Evolutionary conservation across 2,113 vertebrate genomes (phyloP).

Genomic region (Ammodramus savannarum): DNA sequence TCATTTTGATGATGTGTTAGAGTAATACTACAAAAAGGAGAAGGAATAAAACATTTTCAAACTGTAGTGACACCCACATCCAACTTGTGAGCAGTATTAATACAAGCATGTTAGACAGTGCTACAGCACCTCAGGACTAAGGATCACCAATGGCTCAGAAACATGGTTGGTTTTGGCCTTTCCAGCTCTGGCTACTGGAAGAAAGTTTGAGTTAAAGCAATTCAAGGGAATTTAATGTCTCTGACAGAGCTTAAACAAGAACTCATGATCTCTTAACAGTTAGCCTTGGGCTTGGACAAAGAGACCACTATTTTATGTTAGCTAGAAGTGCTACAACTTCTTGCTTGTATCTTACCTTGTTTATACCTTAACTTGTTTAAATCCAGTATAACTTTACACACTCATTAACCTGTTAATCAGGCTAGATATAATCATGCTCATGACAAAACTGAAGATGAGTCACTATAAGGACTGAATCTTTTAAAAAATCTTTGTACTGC

Average conservation of each 20-base stretch:
- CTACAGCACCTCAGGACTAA: background rate
- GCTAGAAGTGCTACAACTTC: background rate
- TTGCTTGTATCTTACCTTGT: background rate
- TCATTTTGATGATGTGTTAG: constrained; percentile 61
- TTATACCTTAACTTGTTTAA: background rate
- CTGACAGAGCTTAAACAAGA: background rate
- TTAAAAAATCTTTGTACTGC: background rate
- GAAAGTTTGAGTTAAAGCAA: background rate
- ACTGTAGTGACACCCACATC: background rate
- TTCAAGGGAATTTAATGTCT: background rate
- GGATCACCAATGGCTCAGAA: background rate
- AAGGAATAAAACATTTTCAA: background rate
- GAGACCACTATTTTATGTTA: background rate
- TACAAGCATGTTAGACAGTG: background rate
- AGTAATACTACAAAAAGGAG: constrained; percentile 20
- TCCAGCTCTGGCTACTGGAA: background rate
- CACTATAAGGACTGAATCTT: background rate
- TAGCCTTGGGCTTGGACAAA: background rate
- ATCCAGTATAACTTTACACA: background rate
- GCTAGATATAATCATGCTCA: background rate
- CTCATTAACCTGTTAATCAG: background rate
- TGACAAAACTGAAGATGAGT: background rate
- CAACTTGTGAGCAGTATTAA: background rate
- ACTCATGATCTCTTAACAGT: background rate
- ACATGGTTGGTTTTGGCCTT: background rate